A percentile compares a stretch with the other conserved stretches of the same genome.
These are phyloP conservation scores for Caenorhabditis elegans DNA, from an alignment of 1,140 invertebrate genomes.

Conservation along the genomic window DNA sequence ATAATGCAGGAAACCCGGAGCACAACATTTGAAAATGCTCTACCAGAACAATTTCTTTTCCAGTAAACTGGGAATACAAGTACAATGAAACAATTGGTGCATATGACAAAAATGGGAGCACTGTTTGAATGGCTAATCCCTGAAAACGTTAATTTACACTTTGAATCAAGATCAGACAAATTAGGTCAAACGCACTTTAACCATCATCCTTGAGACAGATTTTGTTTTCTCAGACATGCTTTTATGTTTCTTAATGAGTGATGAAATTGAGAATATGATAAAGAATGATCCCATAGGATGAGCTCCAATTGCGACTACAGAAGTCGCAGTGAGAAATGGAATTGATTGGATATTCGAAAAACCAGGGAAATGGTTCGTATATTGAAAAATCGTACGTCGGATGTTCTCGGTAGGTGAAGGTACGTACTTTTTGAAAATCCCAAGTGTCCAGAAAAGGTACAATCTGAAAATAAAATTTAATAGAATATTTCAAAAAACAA, in stretches of 20 bases:
- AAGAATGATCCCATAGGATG: background rate
- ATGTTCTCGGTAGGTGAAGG: background rate
- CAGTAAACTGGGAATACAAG: background rate
- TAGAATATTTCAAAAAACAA: background rate
- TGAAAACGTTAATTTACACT: too few relatives aligned
- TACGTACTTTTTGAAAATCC: background rate
- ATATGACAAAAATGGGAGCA: background rate
- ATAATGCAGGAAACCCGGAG: conserved; percentile 2
- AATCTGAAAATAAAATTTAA: background rate
- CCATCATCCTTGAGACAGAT: background rate
- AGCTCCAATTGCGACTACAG: background rate
- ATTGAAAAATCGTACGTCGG: background rate
- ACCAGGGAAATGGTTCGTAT: conserved; percentile 8
- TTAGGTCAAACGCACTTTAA: background rate
- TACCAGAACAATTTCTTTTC: background rate
- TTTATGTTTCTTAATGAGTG: background rate
- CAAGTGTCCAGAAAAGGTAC: background rate
- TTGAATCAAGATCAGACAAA: too few relatives aligned
- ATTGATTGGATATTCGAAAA: background rate
- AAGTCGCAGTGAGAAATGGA: conserved; percentile 3
- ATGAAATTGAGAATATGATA: conserved; percentile 14
- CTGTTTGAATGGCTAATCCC: too few relatives aligned
- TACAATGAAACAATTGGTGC: conserved; percentile 5
- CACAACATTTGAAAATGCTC: background rate
- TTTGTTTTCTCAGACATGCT: conserved; percentile 19